Conservation (phyloP, 2,888 invertebrate genomes). For the Gasteruption jaculator region DNA sequence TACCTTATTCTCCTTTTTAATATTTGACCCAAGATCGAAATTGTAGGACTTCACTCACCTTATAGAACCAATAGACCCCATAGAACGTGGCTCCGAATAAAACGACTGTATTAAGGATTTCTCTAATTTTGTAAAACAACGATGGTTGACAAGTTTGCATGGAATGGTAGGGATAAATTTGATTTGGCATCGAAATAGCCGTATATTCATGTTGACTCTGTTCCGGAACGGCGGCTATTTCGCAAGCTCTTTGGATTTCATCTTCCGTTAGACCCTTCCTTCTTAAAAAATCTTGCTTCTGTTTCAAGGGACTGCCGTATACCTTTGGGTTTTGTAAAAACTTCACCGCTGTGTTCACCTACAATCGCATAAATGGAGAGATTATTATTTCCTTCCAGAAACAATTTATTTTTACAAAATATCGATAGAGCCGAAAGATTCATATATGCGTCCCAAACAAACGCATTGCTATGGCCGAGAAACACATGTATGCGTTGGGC, state of each 20-base stretch:
- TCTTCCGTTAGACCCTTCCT: conserved; percentile 72
- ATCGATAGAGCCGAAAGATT: too few species aligned
- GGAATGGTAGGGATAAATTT: conserved; percentile 29
- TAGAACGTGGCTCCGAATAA: conserved; percentile 76
- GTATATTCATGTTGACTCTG: conserved; percentile 32
- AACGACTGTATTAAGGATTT: conserved; percentile 67
- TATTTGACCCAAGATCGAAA: neutral
- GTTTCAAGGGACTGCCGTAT: conserved; percentile 67
- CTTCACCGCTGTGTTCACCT: conserved; percentile 82
- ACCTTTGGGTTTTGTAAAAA: conserved; percentile 86
- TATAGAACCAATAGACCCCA: conserved; percentile 76
- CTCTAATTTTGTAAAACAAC: conserved; percentile 58
- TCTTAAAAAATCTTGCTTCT: conserved; percentile 75
- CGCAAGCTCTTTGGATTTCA: conserved; percentile 72
- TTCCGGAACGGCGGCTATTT: conserved; percentile 54
- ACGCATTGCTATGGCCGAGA: too few species aligned
- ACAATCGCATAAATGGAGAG: conserved; percentile 28
- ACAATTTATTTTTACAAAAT: conserved; percentile 4
- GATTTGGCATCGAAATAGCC: conserved; percentile 37
- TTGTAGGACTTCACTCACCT: conserved; percentile 57
- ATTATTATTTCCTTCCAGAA: neutral
- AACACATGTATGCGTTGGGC: too few species aligned
- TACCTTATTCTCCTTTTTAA: conserved; percentile 1
- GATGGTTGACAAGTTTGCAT: conserved; percentile 43
- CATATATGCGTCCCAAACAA: too few species aligned